Conservation (phyloP, 2,888 invertebrate species). For the Creontiades dilutus region DNA sequence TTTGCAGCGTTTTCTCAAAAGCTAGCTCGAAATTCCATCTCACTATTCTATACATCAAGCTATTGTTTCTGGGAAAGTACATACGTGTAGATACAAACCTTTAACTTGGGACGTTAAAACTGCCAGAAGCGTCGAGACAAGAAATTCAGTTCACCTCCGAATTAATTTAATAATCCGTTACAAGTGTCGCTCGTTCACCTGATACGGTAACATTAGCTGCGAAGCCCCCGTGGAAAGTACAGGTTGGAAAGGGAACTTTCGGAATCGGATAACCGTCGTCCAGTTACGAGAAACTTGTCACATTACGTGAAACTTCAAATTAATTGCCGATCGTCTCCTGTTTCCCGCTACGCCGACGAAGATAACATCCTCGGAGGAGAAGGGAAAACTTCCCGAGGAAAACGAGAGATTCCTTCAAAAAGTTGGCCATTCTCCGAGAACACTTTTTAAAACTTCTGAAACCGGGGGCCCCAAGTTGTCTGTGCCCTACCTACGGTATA, state of each 20-base stretch:
- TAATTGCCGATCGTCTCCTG: conserved; percentile 13
- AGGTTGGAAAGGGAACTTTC: background rate
- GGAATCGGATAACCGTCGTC: background rate
- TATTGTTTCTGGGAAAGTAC: too few species aligned
- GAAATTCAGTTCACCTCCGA: too few species aligned
- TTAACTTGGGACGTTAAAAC: too few species aligned
- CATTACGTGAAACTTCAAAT: conserved; percentile 13
- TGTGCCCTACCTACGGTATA: background rate
- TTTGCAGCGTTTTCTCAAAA: too few species aligned
- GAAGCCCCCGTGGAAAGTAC: background rate
- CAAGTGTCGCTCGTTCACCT: background rate
- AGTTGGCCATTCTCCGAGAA: conserved; percentile 7
- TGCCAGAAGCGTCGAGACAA: too few species aligned
- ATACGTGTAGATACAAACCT: too few species aligned
- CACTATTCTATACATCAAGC: too few species aligned
- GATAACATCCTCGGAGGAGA: conserved; percentile 2
- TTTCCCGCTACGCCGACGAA: background rate
- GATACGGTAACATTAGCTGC: background rate
- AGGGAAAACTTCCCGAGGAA: background rate
- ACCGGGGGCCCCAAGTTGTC: background rate
- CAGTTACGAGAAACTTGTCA: conserved; percentile 3
- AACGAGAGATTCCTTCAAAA: conserved; percentile 32
- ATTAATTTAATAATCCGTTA: too few species aligned
- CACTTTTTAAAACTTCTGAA: conserved; percentile 28
- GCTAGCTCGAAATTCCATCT: too few species aligned